Evolutionary conservation across 2,797 vertebrate species (phyloP), one percentile per base, ranked within the genome.

Genomic region (Lemur catta): DNA sequence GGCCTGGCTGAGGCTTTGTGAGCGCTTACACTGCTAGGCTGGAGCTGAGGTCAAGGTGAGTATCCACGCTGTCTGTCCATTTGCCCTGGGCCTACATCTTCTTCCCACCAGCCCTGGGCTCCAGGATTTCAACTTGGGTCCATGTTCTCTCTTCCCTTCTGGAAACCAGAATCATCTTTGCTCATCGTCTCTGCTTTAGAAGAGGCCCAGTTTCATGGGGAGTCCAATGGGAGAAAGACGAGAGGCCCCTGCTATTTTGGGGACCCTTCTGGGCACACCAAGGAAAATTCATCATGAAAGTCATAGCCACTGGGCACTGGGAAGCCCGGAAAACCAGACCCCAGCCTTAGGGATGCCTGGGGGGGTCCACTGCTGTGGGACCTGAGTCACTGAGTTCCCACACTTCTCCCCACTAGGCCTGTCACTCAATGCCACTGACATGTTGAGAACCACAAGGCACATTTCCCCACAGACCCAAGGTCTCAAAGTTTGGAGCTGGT

Each of bases 121-220:
- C 65, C 65, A 59, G 38, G 91, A 59, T 38, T 93, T 94, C n/a
- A 22, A 59, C 84, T 82, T 48, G 22, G 17, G 41, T 93, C 96
- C 82, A 65, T 41, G 30, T 13, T 86, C 24, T 71, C 33, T 67
- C 43, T 84, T 74, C n/a, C 18, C 26, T 76, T 90, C 30, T 84
- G 67, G 86, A 94, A 94, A 90, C 24, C 76, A 52, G 41, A 82
- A 79, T 80, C 55, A 18, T 59, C 61, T 94, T 28, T 38, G 75
- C 46, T 93, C n/a, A 80, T 80, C 2, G 5, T 52, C 33, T 94
- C 13, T 72, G 79, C 18, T 79, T 90, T 88, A 75, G 61, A 80
- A 9, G 59, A 75, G n/a, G 20, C 38, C 57, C 33, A 33, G 52
- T 76, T 91, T 93, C 59, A 79, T 71, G 35, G 38, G 55, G 55